Evolutionary conservation across 2,797 vertebrate species (phyloP), one percentile per base, ranked within the genome.

Genomic region (Typhlichthys eigenmanni): DNA sequence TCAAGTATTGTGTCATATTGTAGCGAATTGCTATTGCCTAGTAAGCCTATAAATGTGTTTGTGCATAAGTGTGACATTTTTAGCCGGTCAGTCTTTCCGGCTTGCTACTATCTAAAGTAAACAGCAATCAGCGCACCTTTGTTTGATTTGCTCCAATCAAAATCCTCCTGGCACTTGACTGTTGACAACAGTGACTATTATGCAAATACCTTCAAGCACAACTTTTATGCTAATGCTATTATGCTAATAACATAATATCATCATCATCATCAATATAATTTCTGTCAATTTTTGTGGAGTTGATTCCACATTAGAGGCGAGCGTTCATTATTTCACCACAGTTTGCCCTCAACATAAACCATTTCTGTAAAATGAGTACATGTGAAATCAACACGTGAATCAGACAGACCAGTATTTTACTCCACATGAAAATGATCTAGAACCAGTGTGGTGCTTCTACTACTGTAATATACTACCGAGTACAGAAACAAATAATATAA

Each of bases 91-190:
- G 3, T 17, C 24, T 54, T 16, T 54, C 24, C 13, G 5, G 12
- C n/a, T 54, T 11, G 4, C 52, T 19, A 3, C 17, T 29, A 16
- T 13, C 17, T 24, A 24, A 29, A 11, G 24, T 19, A 54, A 6
- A 54, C 14, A 54, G 11, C 52, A 54, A 54, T 24, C 52, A 29
- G 29, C 19, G 13, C 4, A 19, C 12, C 1, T 13, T 8, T 54
- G 52, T 12, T 54, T 54, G 17, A 54, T 54, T 54, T 54, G 4
- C 52, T 29, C 9, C 19, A 32, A 29, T 54, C 52, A 24, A 54
- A 24, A 54, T 19, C 10, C 52, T 54, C 17, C 52, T 13, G 52
- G 17, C 24, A 24, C 19, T 54, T 54, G 19, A 54, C 52, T 53
- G 51, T 19, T 53, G 17, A 19, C 51, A 54, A 54, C 10, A 54